Percentiles rank a stretch among this genome's conserved stretches.
Evolutionary conservation across 2,113 vertebrate genomes (phyloP).

Genomic region (Tylochromis polylepis): DNA sequence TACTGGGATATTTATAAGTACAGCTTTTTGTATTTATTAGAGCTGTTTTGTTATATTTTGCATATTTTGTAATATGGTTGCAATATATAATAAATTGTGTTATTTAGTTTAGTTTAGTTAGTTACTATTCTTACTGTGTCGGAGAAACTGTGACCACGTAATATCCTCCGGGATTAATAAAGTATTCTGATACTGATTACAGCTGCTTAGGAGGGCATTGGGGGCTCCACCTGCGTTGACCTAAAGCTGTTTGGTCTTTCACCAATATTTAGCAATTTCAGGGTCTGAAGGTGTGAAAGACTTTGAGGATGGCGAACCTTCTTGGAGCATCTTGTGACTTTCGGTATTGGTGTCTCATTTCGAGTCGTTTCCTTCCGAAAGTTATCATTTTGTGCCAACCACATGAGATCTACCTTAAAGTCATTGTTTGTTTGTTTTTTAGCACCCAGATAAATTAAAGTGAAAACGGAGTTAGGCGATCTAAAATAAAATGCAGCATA

Average conservation of each 20-base stretch:
- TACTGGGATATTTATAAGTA: background rate
- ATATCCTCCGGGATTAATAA: background rate
- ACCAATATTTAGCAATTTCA: background rate
- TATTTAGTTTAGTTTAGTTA: background rate
- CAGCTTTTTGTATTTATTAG: background rate
- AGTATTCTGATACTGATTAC: background rate
- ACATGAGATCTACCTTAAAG: background rate
- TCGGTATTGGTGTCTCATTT: background rate
- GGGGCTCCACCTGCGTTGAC: background rate
- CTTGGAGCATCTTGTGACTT: background rate
- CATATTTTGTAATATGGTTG: background rate
- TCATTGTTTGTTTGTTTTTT: rapidly evolving
- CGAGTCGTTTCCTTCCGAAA: too few species aligned
- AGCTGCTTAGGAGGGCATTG: rapidly evolving
- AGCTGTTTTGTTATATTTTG: background rate
- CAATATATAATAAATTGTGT: background rate
- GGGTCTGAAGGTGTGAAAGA: background rate
- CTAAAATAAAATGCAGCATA: background rate
- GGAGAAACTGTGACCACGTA: background rate
- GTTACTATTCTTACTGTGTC: background rate
- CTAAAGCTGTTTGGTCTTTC: background rate
- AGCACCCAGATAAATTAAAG: background rate
- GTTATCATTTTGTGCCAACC: background rate
- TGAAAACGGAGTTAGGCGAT: rapidly evolving
- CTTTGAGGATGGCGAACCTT: background rate